phyloP scores from a whole-genome alignment of 2,888 invertebrate species.

The Ditylenchus weischeri region DNA sequence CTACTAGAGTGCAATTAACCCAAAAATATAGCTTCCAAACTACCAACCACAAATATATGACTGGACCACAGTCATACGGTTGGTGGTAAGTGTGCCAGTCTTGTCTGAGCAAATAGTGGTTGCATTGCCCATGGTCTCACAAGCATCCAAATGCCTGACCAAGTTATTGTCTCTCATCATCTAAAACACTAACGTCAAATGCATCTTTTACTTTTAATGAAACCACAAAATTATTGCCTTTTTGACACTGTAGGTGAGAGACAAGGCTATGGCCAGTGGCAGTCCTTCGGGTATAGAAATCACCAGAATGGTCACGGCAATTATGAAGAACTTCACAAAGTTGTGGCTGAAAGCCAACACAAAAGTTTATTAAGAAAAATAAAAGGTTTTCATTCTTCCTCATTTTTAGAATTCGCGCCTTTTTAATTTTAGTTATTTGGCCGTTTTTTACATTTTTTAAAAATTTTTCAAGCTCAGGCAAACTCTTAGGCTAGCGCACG shows the following conservation, averaged over 20 bases:
- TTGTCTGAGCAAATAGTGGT: constrained; percentile 66
- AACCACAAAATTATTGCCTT: constrained; percentile 67
- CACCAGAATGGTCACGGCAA: constrained; percentile 98
- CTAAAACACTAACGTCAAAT: constrained; percentile 37
- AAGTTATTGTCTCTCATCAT: constrained; percentile 66
- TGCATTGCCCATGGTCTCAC: constrained; percentile 66
- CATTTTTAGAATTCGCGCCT: no score
- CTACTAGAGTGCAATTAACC: no score
- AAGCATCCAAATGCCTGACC: constrained; percentile 65
- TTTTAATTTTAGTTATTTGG: no score
- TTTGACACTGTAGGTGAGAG: constrained; percentile 93
- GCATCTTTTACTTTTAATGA: neutral
- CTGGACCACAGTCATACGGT: constrained; percentile 67
- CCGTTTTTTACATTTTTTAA: no score
- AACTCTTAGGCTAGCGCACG: no score
- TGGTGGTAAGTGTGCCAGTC: constrained; percentile 65
- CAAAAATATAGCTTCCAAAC: neutral
- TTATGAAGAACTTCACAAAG: constrained; percentile 90
- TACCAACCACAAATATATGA: constrained; percentile 61
- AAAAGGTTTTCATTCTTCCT: no score
- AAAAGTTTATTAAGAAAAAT: no score
- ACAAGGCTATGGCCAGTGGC: constrained; percentile 94
- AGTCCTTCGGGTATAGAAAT: constrained; percentile 98
- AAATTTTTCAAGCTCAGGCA: no score
- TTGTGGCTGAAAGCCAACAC: constrained; percentile 65